phyloP scores from a whole-genome alignment of 1,140 invertebrate genomes.

The Musca vetustissima region DNA sequence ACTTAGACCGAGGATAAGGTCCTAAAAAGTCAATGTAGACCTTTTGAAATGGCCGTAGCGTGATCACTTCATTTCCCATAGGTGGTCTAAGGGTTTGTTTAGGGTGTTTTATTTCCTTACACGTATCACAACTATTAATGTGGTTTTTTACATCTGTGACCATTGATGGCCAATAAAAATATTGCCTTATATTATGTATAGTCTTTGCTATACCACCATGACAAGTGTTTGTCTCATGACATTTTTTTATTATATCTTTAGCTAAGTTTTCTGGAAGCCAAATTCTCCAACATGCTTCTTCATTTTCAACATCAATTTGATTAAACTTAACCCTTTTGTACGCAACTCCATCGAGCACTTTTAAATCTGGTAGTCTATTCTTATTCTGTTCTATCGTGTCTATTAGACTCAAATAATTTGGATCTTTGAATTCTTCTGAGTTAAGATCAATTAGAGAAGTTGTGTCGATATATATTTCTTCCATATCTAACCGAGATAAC shows the following conservation, averaged over 20 bases:
- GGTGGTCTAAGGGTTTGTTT: conserved; percentile 11
- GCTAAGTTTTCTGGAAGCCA: not conserved
- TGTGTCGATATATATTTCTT: not conserved
- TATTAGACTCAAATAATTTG: not conserved
- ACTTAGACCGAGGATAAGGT: conserved; percentile 26
- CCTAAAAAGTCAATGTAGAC: conserved; percentile 30
- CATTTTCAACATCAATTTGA: not conserved
- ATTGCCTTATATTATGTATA: not conserved
- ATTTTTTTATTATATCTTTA: not conserved
- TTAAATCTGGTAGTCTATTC: conserved; percentile 9
- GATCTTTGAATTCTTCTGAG: not conserved
- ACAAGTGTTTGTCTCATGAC: not conserved
- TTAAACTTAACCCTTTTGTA: not conserved
- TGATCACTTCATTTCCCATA: conserved; percentile 13
- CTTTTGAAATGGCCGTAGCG: conserved; percentile 28
- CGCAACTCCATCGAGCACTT: not conserved
- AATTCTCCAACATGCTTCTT: conserved; percentile 4
- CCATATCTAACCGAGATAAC: not conserved
- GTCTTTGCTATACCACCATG: conserved; percentile 24
- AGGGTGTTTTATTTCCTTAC: conserved; percentile 8
- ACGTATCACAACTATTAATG: conserved; percentile 14
- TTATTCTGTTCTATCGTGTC: not conserved
- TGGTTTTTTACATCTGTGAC: not conserved
- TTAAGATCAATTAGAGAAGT: not conserved
- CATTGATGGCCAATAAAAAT: conserved; percentile 26